Conservation (phyloP, 2,113 vertebrate genomes). For the Bos indicus region DNA sequence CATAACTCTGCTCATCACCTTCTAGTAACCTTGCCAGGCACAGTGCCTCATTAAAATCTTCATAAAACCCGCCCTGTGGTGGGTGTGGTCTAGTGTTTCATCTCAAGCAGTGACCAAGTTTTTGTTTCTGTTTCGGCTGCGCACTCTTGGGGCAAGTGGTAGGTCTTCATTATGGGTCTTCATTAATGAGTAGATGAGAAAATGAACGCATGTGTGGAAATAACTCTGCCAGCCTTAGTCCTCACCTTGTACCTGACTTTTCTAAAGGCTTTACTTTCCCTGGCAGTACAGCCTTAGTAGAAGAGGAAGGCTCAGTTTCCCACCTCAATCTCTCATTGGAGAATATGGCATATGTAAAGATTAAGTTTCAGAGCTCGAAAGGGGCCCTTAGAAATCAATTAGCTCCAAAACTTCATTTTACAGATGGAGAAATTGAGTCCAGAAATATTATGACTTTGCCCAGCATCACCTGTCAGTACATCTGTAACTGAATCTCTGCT, state of each 20-base stretch:
- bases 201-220: neutral
- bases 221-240: neutral
- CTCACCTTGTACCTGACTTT: neutral
- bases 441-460: slow-evolving; percentile 47
- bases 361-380: slow-evolving; percentile 48
- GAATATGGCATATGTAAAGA: neutral
- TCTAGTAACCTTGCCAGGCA: neutral
- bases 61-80: neutral
- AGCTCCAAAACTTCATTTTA: slow-evolving; percentile 46
- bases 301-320: neutral
- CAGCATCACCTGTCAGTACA: slow-evolving; percentile 29
- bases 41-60: neutral
- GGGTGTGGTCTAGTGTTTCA: neutral
- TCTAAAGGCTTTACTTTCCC: neutral
- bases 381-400: slow-evolving; percentile 60
- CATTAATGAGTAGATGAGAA: neutral
- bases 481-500: neutral
- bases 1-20: neutral
- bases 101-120: neutral
- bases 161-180: neutral
- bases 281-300: neutral
- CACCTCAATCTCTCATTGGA: neutral
- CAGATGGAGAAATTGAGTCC: slow-evolving; percentile 44
- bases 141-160: neutral
- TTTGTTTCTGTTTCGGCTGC: neutral